A percentile compares a stretch with the other conserved stretches of the same genome.
Evolutionary conservation across 35 echinoderm and acorn worm genomes (phyloP).

Genomic region (Strongylocentrotus purpuratus): DNA sequence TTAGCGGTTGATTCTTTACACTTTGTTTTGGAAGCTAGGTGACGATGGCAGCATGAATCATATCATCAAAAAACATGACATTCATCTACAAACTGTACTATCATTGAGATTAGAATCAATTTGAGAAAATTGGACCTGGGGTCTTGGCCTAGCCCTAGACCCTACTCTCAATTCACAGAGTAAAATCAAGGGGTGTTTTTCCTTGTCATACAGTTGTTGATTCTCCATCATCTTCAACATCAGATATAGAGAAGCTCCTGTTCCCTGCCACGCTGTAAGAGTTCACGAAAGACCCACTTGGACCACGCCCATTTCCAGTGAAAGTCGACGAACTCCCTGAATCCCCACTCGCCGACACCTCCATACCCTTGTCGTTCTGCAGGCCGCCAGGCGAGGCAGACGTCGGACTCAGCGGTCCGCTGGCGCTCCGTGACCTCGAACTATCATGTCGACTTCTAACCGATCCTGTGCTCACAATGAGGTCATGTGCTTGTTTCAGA

Average conservation of each 20-base stretch:
- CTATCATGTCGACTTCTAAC: conserved; percentile 23
- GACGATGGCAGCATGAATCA: too few species aligned
- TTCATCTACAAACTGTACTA: too few species aligned
- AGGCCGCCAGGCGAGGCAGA: not conserved
- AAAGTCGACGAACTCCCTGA: not conserved
- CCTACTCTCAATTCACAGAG: too few species aligned
- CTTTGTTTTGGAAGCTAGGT: too few species aligned
- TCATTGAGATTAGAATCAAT: too few species aligned
- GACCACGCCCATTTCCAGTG: not conserved
- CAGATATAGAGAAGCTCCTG: conserved; percentile 65
- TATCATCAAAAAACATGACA: too few species aligned
- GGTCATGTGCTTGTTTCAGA: conserved; percentile 32
- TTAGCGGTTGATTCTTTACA: too few species aligned
- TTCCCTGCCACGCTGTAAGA: conserved; percentile 21
- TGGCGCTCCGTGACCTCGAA: conserved; percentile 5
- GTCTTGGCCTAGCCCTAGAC: too few species aligned
- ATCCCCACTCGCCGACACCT: not conserved
- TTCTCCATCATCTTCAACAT: conserved; percentile 57
- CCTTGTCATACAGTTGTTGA: conserved; percentile 28
- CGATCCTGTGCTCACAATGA: not conserved
- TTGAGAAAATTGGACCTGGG: too few species aligned
- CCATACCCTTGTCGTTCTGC: conserved; percentile 26
- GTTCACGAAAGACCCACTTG: conserved; percentile 26
- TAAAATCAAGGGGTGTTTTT: not conserved
- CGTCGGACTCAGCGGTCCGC: conserved; percentile 26